Evolutionary conservation across 1,140 invertebrate species (phyloP).

Genomic region (Hyles vespertilio): DNA sequence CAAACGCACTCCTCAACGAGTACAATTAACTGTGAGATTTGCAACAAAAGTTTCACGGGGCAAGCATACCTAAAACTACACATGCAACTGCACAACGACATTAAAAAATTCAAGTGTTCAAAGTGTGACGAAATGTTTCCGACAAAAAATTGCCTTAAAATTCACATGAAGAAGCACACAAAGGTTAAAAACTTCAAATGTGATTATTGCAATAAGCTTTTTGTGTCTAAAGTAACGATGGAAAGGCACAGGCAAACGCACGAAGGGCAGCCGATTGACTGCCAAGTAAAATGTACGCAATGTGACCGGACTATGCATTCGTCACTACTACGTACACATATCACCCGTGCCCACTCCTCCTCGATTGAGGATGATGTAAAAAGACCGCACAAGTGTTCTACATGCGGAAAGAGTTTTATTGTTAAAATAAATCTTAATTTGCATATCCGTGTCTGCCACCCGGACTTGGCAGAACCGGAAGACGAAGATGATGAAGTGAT

Average conservation of each 20-base stretch:
- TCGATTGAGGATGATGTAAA: conserved; percentile 61
- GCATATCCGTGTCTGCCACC: conserved; percentile 64
- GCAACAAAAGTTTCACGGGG: conserved; percentile 80
- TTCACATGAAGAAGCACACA: conserved; percentile 74
- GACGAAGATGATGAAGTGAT: conserved; percentile 67
- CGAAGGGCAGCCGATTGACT: conserved; percentile 61
- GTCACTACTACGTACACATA: conserved; percentile 56
- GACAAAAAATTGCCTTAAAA: conserved; percentile 78
- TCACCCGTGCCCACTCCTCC: conserved; percentile 50
- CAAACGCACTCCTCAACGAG: conserved; percentile 59
- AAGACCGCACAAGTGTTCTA: conserved; percentile 60
- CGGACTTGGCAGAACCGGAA: conserved; percentile 59
- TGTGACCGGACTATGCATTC: conserved; percentile 67
- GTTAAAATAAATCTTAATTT: conserved; percentile 68
- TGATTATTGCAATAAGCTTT: conserved; percentile 69
- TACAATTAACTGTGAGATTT: conserved; percentile 75
- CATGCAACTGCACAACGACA: conserved; percentile 79
- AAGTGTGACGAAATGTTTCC: conserved; percentile 82
- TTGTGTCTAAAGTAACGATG: conserved; percentile 73
- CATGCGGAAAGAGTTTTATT: conserved; percentile 67
- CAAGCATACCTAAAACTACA: conserved; percentile 77
- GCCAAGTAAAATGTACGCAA: conserved; percentile 62
- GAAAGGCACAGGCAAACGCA: conserved; percentile 65
- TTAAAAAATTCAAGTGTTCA: conserved; percentile 80
- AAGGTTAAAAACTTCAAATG: conserved; percentile 74